phyloP scores from a whole-genome alignment of 92 coral and sea anemone genomes.

The Isaurus tuberculatus region DNA sequence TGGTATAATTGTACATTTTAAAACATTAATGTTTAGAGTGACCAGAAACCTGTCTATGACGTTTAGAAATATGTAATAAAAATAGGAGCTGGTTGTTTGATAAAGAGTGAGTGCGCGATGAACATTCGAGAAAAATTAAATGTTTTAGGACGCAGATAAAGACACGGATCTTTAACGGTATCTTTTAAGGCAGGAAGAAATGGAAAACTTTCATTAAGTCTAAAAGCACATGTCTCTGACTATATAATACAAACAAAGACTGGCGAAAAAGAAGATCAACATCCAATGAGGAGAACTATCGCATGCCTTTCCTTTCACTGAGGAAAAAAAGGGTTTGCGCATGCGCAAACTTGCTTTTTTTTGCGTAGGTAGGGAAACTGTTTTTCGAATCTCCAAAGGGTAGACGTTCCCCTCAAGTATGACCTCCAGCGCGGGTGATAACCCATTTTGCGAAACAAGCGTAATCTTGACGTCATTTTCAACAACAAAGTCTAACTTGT shows the following conservation, averaged over 20 bases:
- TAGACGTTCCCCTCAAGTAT: constrained; percentile 20
- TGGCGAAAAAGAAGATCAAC: constrained; percentile 39
- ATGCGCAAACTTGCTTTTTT: constrained; percentile 68
- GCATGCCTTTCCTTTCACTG: constrained; percentile 17
- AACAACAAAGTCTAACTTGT: constrained; percentile 56
- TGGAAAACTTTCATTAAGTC: too few species aligned
- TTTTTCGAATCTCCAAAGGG: constrained; percentile 54
- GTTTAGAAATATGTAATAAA: too few species aligned
- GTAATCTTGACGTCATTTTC: constrained; percentile 53
- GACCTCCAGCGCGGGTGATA: constrained; percentile 71
- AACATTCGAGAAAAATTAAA: too few species aligned
- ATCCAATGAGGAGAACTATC: constrained; percentile 31
- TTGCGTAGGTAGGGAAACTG: constrained; percentile 49
- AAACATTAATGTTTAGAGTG: too few species aligned
- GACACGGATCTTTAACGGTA: too few species aligned
- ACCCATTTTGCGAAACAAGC: constrained; percentile 58
- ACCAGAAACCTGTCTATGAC: too few species aligned
- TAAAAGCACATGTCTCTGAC: constrained; percentile 12
- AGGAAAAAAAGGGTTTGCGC: constrained; percentile 45
- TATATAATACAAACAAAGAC: constrained; percentile 32
- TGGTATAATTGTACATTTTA: too few species aligned
- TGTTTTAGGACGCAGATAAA: too few species aligned
- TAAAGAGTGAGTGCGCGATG: too few species aligned
- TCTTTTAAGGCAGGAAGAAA: too few species aligned
- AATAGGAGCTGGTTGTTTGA: too few species aligned